Base-by-base conservation (phyloP, 1,140 invertebrate species). In the Trichonephila clavata region DNA sequence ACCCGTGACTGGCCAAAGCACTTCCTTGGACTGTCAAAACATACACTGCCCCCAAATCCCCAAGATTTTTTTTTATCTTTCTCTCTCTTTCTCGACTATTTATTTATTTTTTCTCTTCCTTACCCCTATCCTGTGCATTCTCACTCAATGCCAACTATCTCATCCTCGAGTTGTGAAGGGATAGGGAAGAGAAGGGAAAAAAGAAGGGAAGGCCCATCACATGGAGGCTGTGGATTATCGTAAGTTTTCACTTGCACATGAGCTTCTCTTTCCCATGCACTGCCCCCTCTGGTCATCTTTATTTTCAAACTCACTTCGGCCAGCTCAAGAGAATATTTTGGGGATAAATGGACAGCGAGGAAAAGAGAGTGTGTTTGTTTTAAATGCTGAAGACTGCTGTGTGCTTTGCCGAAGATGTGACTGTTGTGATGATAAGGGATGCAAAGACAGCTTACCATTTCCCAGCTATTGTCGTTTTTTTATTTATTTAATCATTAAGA, bases 1-100 rank as follows among this genome's bases (percentile, higher is more conserved):
- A 86, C 14, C 91, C 91, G 39, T 92, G 91, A 92, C 91, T 65
- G 91, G 91, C 91, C 91, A 57, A 91, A 91, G 90, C 90, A 91
- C 90, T 91, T 91, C 90, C 90, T 91, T 57, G 77, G 90, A 77
- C 90, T 92, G 91, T 92, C 91, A 92, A 92, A 92, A 92, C 91
- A 92, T 92, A 92, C 91, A 92, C 90, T 91, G 90, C 77, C 80
- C 90, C 90, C 57, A 83, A 91, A 91, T 83, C 80, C 90, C 90
- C 21, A 83, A 84, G 90, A 91, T 63, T 91, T 91, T 86, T 80
- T 90, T 90, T 18, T n/a, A 14, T 90, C 32, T 61, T 18, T n/a
- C 21, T 90, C 32, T 61, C 63, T 10, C 24, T 71, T n/a, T 89
- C 87, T 39, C 21, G 57, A n/a, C 57, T 84, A 84, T 84, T 57